Percentiles rank a stretch among this genome's conserved stretches.
phyloP scores from a whole-genome alignment of 2,797 vertebrate species.

The Aldrovandia affinis region DNA sequence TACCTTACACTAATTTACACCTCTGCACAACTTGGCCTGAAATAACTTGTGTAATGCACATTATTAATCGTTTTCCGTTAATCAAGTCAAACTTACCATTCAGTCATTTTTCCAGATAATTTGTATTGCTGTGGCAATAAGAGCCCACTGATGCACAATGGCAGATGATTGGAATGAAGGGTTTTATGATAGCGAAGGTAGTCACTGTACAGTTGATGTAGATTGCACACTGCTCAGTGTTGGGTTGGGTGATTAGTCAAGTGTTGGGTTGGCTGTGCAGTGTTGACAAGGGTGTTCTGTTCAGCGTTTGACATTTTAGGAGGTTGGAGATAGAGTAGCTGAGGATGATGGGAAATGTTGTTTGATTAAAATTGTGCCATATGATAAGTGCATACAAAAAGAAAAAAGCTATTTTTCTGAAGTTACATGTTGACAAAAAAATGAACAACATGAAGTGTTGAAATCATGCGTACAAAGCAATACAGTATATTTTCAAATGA shows the following conservation, averaged over 20 bases:
- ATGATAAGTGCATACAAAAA: slow-evolving; percentile 72
- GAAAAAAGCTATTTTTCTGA: slow-evolving; percentile 69
- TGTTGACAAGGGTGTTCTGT: slow-evolving; percentile 24
- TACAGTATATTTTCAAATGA: slow-evolving; percentile 30
- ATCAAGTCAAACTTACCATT: background rate
- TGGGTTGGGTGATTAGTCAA: slow-evolving; percentile 17
- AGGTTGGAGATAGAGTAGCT: slow-evolving; percentile 49
- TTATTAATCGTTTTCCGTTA: background rate
- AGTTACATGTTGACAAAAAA: slow-evolving; percentile 21
- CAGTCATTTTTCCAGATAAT: background rate
- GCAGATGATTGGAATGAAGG: background rate
- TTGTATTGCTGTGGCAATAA: background rate
- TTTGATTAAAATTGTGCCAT: slow-evolving; percentile 55
- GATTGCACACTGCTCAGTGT: slow-evolving; percentile 8
- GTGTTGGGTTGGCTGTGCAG: slow-evolving; percentile 31
- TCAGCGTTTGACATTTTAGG: slow-evolving; percentile 33
- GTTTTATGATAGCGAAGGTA: background rate
- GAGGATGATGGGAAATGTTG: slow-evolving; percentile 54
- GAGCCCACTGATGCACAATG: background rate
- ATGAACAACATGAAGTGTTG: slow-evolving; percentile 37
- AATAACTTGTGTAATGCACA: background rate
- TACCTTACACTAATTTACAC: background rate
- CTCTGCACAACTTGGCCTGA: slow-evolving; percentile 45
- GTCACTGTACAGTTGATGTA: slow-evolving; percentile 4
- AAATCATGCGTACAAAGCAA: slow-evolving; percentile 56